Evolutionary conservation across 2,113 vertebrate species (phyloP).

Genomic region (Cisticola juncidis): DNA sequence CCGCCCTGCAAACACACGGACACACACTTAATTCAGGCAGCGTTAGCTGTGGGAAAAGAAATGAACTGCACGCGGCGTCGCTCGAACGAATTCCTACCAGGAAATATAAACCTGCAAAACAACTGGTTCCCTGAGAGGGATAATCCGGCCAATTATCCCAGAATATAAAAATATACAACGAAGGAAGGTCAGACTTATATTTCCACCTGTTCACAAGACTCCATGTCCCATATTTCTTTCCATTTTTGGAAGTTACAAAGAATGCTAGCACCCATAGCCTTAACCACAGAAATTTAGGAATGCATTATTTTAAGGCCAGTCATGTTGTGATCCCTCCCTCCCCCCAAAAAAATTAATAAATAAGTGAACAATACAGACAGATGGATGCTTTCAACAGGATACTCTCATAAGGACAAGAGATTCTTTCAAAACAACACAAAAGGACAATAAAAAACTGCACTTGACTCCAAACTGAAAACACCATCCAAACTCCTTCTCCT

Average conservation of each 20-base stretch:
- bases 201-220: neutral
- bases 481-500: neutral
- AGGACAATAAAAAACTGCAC: neutral
- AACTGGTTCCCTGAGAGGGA: conserved; percentile 25
- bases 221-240: neutral
- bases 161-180: neutral
- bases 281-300: neutral
- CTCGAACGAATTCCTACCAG: neutral
- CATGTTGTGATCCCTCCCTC: neutral
- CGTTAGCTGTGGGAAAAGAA: neutral
- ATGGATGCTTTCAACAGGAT: neutral
- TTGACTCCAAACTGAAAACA: neutral
- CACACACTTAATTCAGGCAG: conserved; percentile 15
- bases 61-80: neutral
- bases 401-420: neutral
- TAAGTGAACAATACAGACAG: neutral
- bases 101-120: conserved; percentile 49
- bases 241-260: conserved; percentile 5
- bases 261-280: neutral
- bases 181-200: conserved; percentile 1
- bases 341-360: too few species aligned
- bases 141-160: neutral
- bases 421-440: neutral
- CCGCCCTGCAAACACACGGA: neutral
- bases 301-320: neutral